These are phyloP conservation scores for Anguilla japonica DNA, from an alignment of 2,113 vertebrate genomes.

Conservation along the genomic window DNA sequence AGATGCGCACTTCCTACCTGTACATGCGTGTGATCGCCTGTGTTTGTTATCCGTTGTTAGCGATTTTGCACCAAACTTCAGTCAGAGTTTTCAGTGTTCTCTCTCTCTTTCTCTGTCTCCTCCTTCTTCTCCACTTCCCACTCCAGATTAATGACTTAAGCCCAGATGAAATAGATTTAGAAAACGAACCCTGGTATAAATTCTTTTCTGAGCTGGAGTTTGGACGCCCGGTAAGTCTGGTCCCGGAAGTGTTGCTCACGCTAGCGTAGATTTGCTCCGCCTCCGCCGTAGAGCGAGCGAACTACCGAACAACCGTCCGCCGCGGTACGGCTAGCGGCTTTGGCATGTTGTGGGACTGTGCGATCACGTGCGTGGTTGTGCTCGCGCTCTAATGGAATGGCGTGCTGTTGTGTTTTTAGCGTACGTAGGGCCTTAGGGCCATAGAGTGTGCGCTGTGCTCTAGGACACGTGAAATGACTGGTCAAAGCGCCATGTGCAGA, in stretches of 20 bases:
- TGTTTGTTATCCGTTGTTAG: slow-evolving; percentile 57
- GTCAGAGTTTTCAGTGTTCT: neutral
- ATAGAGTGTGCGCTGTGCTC: slow-evolving; percentile 11
- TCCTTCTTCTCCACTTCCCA: slow-evolving; percentile 39
- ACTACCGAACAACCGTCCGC: neutral
- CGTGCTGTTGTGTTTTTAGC: slow-evolving; percentile 26
- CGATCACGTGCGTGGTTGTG: neutral
- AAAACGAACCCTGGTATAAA: slow-evolving; percentile 92
- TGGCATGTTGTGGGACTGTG: slow-evolving; percentile 13
- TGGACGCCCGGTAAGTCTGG: slow-evolving; percentile 89
- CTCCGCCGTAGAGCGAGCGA: neutral
- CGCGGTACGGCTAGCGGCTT: slow-evolving; percentile 1
- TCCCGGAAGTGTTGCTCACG: neutral
- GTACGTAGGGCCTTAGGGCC: neutral
- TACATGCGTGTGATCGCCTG: slow-evolving; percentile 34
- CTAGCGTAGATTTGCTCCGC: neutral
- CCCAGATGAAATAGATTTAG: slow-evolving; percentile 90
- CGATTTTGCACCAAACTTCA: slow-evolving; percentile 36
- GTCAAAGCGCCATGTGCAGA: slow-evolving; percentile 11
- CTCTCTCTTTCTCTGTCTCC: slow-evolving; percentile 15
- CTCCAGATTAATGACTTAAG: slow-evolving; percentile 79
- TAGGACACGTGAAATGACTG: slow-evolving; percentile 30
- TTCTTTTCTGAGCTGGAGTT: slow-evolving; percentile 93
- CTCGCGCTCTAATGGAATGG: slow-evolving; percentile 31
- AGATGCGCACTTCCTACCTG: neutral